These are phyloP conservation scores for Lithobius niger DNA, from an alignment of 1,140 invertebrate species.

Conservation along the genomic window DNA sequence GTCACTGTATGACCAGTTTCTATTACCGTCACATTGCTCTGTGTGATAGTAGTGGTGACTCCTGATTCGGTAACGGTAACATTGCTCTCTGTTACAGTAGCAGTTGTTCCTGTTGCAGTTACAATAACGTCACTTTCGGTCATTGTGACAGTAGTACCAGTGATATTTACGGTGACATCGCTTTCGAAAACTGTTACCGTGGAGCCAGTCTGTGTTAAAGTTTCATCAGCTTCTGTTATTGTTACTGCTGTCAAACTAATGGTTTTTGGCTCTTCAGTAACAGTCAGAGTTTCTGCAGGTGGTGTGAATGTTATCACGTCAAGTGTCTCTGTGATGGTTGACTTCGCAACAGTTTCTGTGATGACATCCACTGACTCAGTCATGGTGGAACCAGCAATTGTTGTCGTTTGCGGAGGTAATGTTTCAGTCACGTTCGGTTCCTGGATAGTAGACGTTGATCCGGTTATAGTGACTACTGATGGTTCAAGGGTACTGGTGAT, in stretches of 20 bases:
- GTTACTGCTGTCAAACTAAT: background rate
- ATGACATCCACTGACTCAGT: background rate
- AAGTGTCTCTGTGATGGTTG: background rate
- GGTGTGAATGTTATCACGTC: background rate
- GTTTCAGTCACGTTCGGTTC: background rate
- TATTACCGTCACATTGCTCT: background rate
- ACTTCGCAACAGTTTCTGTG: background rate
- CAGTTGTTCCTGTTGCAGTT: background rate
- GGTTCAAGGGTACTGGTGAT: background rate
- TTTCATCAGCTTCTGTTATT: background rate
- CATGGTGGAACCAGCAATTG: background rate
- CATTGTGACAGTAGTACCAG: background rate
- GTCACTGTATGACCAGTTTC: background rate
- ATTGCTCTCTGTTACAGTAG: background rate
- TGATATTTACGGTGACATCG: background rate
- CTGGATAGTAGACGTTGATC: background rate
- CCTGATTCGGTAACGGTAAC: background rate
- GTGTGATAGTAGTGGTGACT: background rate
- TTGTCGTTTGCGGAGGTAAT: background rate
- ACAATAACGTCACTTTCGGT: background rate
- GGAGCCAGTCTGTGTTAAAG: background rate
- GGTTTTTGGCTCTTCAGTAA: background rate
- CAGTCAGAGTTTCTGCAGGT: background rate
- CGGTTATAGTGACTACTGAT: background rate
- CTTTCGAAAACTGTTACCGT: background rate